Conservation (phyloP, 2,113 vertebrate species). For the Chascanopsetta lugubris region DNA sequence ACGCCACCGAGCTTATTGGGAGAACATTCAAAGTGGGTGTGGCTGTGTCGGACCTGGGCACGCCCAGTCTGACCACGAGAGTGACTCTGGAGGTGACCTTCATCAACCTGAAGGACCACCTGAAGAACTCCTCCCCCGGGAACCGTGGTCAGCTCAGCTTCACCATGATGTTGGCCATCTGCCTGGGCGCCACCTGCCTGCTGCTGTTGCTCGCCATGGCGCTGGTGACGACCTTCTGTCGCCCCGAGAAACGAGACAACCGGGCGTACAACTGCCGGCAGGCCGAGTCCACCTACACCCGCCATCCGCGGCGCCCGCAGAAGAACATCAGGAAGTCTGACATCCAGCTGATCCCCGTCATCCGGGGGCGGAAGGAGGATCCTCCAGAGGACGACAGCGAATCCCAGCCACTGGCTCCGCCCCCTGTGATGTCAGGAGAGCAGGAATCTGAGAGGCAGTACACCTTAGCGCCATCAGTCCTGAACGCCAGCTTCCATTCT, state of each 20-base stretch:
- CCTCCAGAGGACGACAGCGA: constrained; percentile 56
- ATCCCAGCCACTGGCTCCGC: constrained; percentile 41
- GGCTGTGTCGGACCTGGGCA: constrained; percentile 84
- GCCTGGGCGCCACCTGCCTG: constrained; percentile 81
- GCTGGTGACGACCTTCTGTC: constrained; percentile 85
- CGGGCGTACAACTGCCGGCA: constrained; percentile 93
- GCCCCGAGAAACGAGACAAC: constrained; percentile 86
- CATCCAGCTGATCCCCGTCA: constrained; percentile 89
- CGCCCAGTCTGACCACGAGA: constrained; percentile 74
- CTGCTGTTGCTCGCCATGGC: constrained; percentile 83
- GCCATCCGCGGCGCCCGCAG: constrained; percentile 90
- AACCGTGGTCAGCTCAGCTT: constrained; percentile 77
- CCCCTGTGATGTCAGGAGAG: constrained; percentile 54
- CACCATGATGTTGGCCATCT: constrained; percentile 82
- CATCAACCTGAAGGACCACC: constrained; percentile 83
- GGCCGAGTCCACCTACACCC: constrained; percentile 88
- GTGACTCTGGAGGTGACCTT: constrained; percentile 83
- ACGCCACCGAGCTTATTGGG: constrained; percentile 86
- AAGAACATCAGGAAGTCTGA: constrained; percentile 93
- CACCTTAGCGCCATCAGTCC: constrained; percentile 74
- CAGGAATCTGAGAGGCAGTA: constrained; percentile 76
- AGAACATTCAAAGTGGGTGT: constrained; percentile 81
- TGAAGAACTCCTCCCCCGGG: constrained; percentile 81
- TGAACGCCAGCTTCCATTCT: constrained; percentile 85
- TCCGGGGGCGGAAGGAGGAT: constrained; percentile 80